Evolutionary conservation across 1,140 invertebrate genomes (phyloP), one percentile per base, ranked within the genome.

Genomic region (Bursaphelenchus mucronatus): DNA sequence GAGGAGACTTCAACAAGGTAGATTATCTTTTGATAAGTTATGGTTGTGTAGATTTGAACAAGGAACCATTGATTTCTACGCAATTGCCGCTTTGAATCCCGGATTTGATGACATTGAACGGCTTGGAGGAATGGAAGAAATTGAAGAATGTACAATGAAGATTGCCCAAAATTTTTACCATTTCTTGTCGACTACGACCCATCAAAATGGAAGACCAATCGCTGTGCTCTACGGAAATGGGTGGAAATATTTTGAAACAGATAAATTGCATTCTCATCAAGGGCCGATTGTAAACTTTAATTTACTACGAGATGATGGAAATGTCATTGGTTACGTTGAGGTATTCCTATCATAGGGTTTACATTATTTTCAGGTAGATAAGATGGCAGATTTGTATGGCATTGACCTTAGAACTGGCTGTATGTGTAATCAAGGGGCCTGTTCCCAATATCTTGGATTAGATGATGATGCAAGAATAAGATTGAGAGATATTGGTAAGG

Each of bases 361-460:
- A 50, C 41, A 59, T 57, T 15, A 39, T 70, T 84, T 85, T 61
- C 80, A 90, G 89, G 90, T 96, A 19, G 86, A 91, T 63, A 89
- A 92, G 73, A 88, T 96, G 83, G 90, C 91, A 0, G 88, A 90
- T 67, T 79, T 94, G 19, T 88, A 92, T 80, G 88, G 89, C 64
- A 89, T 97, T 59, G 88, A 90, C 74, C 78, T 97, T 15, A 85
- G 94, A 71, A 93, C 90, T 3, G 93, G 94, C 0, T 97, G 93
- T 82, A 94, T 95, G 80, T 97, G 94, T 81, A 97, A 97, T 84
- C 89, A 92, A 7, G 94, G 94, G 17, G 90, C 92, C 7, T 97
- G 94, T 83, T 90, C 94, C 82, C 83, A 87, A 44, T 89, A 90
- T 80, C 83, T 97, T 30, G 82, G 85, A 3, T 81, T 93, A 8